Percentiles rank a stretch among this genome's conserved stretches.
Conservation (phyloP, 2,113 vertebrate genomes). For the Eptesicus fuscus region DNA sequence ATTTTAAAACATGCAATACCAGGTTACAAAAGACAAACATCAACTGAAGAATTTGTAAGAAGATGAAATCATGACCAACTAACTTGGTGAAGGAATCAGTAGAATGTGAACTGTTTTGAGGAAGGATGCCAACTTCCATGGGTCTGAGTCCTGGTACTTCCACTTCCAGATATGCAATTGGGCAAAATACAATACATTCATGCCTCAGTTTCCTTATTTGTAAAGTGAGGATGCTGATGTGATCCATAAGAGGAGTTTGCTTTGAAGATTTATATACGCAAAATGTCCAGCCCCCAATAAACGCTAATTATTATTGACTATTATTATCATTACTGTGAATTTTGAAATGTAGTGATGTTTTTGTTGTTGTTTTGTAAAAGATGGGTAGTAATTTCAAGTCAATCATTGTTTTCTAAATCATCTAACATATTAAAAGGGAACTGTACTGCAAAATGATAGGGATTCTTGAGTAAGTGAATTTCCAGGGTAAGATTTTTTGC, state of each 20-base stretch:
- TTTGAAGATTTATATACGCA: not conserved
- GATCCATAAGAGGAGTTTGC: not conserved
- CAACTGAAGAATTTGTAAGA: not conserved
- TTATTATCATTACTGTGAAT: not conserved
- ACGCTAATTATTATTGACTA: not conserved
- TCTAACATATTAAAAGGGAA: not conserved
- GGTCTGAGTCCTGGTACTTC: not conserved
- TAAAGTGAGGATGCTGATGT: not conserved
- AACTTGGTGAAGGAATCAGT: not conserved
- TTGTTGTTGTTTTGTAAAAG: not conserved
- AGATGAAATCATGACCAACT: not conserved
- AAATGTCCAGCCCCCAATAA: not conserved
- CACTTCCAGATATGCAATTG: not conserved
- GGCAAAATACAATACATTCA: not conserved
- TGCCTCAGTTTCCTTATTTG: not conserved
- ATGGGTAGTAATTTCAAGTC: not conserved
- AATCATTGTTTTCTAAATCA: not conserved
- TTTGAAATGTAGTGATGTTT: not conserved
- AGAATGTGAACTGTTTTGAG: not conserved
- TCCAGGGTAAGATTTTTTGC: not conserved
- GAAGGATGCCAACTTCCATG: not conserved
- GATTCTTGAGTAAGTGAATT: not conserved
- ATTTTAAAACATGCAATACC: not conserved
- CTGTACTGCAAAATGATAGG: not conserved
- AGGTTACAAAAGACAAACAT: not conserved